Base-by-base conservation (phyloP, 2,797 vertebrate genomes). In the Falco naumanni region DNA sequence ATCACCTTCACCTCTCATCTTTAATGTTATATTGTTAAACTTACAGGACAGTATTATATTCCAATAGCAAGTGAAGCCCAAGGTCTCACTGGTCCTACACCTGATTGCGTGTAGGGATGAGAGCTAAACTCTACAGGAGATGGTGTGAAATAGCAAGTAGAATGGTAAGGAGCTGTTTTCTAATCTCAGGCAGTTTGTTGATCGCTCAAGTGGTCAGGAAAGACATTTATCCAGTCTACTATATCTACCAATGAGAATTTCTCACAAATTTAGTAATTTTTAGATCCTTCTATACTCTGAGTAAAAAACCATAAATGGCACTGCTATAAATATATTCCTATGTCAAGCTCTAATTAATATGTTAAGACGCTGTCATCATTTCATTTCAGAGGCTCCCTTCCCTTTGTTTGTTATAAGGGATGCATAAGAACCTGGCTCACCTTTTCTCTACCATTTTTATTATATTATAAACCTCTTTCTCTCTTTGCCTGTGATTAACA, bases 71-170 rank as follows among this genome's bases (percentile, higher is more conserved):
- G 41, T 29, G 71, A 65, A 50, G 39, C 19, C 71, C 56, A 29
- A 66, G 60, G 26, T 69, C 48, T 39, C 0, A 2, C 63, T 89
- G 57, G 22, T 66, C 41, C 56, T 26, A 29, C 34, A 45, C 31
- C 24, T 33, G 29, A 41, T 66, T 48, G 21, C 0, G 0, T 0
- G 1, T 3, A n/a, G 59, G n/a, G 22, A 43, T 39, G 25, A 78
- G 37, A 50, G 11, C 11, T 76, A 29, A 91, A 51, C 9, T 56
- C 76, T 65, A 54, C 72, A 61, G 79, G 8, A 93, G 20, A n/a
- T 3, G 6, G 37, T 37, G 14, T 26, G 48, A 91, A 88, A 76
- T 2, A 65, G 54, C 34, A 72, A 16, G 61, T 31, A 65, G 41
- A 51, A 71, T 16, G 25, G 9, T 59, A 21, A 87, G 29, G 43